Base-by-base conservation (phyloP, 1,140 invertebrate genomes). In the Pseudomyrmex dendroicus region DNA sequence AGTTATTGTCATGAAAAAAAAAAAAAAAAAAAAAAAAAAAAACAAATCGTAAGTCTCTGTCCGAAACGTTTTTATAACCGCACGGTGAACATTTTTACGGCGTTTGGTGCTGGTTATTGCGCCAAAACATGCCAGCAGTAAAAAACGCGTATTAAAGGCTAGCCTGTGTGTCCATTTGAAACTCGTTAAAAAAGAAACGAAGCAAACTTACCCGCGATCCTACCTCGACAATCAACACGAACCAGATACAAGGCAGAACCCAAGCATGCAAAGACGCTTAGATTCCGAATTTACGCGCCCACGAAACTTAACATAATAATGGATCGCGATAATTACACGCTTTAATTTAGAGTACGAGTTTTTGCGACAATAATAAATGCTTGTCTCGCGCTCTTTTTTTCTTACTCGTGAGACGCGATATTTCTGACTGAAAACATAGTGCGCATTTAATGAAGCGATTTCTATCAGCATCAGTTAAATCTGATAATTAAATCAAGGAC, bases 401-500 rank as follows among this genome's bases (percentile, higher is more conserved):
- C 35, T 68, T 35, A 12, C 48, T 67, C 15, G 3, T 9, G 15
- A 7, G 74, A 10, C 50, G 20, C 48, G 52, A 44, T 35, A 48
- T 20, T 52, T 50, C 67, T 48, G 73, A 72, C 56, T 54, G 73
- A 56, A 66, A 78, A 77, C 63, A 82, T 73, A 80, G 72, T 44
- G 62, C 62, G 63, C 62, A 44, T 78, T 91, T 92, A 91, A 93
- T 91, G 89, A 92, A 92, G 85, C 88, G 86, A 91, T 89, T 83
- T 77, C 84, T 92, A 92, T 91, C 91, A 70, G 70, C 35, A 78
- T 83, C 17, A 57, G 77, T 84, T 82, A 84, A 91, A 93, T 91
- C 91, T 91, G 89, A 92, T 91, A 90, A 92, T 93, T 91, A 90
- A 90, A 93, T 92, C 89, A 90, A 86, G 80, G 82, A 17, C 66